Conservation (phyloP, 2,113 vertebrate species). For the Cheilinus undulatus region DNA sequence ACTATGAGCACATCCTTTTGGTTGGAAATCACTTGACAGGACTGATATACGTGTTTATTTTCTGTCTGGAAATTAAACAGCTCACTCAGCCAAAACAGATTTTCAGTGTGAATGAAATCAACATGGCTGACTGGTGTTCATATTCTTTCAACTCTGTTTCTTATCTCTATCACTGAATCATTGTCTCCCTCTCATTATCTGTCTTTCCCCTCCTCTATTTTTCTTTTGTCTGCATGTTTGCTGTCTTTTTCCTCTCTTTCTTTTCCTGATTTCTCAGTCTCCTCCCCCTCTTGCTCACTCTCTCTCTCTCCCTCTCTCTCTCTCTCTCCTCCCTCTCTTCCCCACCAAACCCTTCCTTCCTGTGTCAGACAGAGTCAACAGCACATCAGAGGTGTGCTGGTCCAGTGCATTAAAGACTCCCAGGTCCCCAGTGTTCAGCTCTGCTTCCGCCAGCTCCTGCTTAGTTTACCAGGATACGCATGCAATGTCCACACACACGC, state of each 20-base stretch:
- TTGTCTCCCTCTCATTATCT: no score
- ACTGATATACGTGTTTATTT: no score
- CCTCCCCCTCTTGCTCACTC: no score
- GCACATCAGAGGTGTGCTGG: constrained; percentile 37
- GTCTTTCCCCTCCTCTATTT: not conserved
- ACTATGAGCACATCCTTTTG: no score
- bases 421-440: constrained; percentile 2
- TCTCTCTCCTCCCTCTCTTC: not conserved
- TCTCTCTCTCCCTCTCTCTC: no score
- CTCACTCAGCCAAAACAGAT: no score
- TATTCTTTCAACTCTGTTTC: no score
- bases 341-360: constrained; percentile 8
- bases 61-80: no score
- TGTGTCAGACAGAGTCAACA: constrained; percentile 29
- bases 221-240: not conserved
- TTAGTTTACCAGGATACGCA: constrained; percentile 15
- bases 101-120: no score
- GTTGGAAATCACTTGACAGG: no score
- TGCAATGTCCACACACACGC: not conserved
- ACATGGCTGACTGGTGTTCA: no score
- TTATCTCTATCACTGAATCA: no score
- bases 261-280: not conserved
- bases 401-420: constrained; percentile 34
- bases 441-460: constrained; percentile 22
- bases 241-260: not conserved